Evolutionary conservation across 2,797 vertebrate genomes (phyloP).

Genomic region (Sebastes elongatus): DNA sequence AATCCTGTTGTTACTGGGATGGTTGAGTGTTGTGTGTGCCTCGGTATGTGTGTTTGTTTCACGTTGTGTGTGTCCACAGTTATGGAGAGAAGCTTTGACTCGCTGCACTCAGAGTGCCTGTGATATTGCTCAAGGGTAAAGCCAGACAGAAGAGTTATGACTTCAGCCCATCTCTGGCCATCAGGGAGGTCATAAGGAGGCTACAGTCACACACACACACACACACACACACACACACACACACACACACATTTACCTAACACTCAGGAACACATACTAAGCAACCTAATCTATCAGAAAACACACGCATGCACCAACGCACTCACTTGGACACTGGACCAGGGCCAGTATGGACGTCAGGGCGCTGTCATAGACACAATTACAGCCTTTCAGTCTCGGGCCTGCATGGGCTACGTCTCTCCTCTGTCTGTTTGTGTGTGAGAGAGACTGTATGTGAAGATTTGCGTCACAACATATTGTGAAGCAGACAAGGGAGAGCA

Average conservation of each 20-base stretch:
- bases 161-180: conserved; percentile 72
- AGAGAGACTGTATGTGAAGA: conserved; percentile 24
- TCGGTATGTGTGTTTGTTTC: conserved; percentile 21
- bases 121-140: conserved; percentile 82
- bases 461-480: conserved; percentile 66
- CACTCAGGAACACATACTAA: conserved; percentile 31
- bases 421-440: not conserved
- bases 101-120: conserved; percentile 64
- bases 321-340: conserved; percentile 51
- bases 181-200: conserved; percentile 74
- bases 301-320: conserved; percentile 20
- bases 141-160: conserved; percentile 79
- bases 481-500: conserved; percentile 59
- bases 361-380: conserved; percentile 74
- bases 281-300: conserved; percentile 18
- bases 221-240: not conserved
- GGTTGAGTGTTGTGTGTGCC: conserved; percentile 2
- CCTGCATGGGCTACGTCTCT: conserved; percentile 32
- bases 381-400: conserved; percentile 60
- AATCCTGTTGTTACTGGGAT: not conserved
- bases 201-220: conserved; percentile 44
- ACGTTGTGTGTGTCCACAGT: conserved; percentile 35
- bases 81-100: conserved; percentile 60
- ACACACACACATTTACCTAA: conserved; percentile 27
- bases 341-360: conserved; percentile 58